Base-by-base conservation (phyloP, 1,140 invertebrate genomes). In the Trichonephila inaurata region DNA sequence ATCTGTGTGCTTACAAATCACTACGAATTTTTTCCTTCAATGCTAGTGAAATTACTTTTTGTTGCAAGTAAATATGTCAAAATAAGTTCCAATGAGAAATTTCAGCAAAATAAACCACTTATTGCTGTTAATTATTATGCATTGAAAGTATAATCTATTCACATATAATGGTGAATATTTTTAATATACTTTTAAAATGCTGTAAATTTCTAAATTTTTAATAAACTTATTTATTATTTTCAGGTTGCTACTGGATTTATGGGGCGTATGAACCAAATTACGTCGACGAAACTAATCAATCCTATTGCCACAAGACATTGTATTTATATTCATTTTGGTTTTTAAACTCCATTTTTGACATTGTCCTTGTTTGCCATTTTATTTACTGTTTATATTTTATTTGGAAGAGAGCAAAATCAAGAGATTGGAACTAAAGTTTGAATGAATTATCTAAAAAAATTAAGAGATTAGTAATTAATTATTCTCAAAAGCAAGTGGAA, bases 261-360 rank as follows among this genome's bases (percentile, higher is more conserved):
- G 96, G 96, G 94, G 97, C 98, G 95, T 97, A 97, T 96, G 97
- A 97, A 97, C 97, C 97, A 18, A 97, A 97, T 92, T 97, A 97
- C 95, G 95, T 96, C 1, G 96, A 97, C 88, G 97, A 97, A 0
- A 97, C 97, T 95, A 96, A 96, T 58, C 95, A 95, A 0, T 95
- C 96, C 94, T 98, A 97, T 97, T 98, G 98, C 95, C 96, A 97
- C 95, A 96, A 97, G 86, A 97, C 97, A 0, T 96, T 98, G 14
- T 98, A 98, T 96, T 96, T 97, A 72, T 98, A 98, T 95, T 96
- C 98, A 0, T 95, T 98, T 95, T 97, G 97, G 97, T 95, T 97
- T 19, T 96, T 97, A 14, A 97, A 97, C 1, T 96, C 96, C 6
- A 96, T 96, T 19, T 97, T 97, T 97, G 94, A 94, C 96, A 3